These are phyloP conservation scores for Carabus problematicus DNA, from an alignment of 2,888 invertebrate genomes.

Conservation along the genomic window DNA sequence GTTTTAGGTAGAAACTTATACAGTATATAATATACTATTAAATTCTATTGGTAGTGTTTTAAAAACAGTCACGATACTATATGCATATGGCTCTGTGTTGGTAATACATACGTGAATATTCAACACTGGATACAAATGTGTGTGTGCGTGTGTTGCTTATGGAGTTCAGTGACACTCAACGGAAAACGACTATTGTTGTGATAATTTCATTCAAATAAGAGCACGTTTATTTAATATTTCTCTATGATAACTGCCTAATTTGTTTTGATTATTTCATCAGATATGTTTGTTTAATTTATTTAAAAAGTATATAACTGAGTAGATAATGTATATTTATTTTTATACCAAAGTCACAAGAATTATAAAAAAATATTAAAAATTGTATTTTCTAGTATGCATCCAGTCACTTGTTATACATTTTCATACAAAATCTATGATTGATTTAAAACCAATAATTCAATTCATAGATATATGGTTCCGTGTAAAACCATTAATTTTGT, in stretches of 20 bases:
- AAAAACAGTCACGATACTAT: not conserved
- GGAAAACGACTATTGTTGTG: conserved; percentile 31
- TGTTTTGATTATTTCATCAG: conserved; percentile 6
- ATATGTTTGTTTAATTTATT: not conserved
- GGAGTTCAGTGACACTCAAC: conserved; percentile 28
- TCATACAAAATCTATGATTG: too few species aligned
- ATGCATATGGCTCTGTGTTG: not conserved
- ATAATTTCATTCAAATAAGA: conserved; percentile 27
- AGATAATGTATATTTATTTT: not conserved
- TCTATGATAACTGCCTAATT: not conserved
- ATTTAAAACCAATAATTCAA: too few species aligned
- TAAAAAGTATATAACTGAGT: not conserved
- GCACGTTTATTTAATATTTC: conserved; percentile 10
- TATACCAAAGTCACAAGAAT: not conserved
- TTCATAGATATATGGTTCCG: too few species aligned
- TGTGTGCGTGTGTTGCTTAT: conserved; percentile 16
- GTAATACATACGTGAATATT: not conserved
- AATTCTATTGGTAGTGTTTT: not conserved
- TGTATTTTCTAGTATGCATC: too few species aligned
- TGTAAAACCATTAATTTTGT: too few species aligned
- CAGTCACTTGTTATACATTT: too few species aligned
- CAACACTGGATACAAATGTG: not conserved
- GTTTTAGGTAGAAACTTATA: too few species aligned
- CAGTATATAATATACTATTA: too few species aligned
- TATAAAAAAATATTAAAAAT: not conserved